Evolutionary conservation across 2,113 vertebrate genomes (phyloP), one percentile per base, ranked within the genome.

Genomic region (Marmota flaviventris): DNA sequence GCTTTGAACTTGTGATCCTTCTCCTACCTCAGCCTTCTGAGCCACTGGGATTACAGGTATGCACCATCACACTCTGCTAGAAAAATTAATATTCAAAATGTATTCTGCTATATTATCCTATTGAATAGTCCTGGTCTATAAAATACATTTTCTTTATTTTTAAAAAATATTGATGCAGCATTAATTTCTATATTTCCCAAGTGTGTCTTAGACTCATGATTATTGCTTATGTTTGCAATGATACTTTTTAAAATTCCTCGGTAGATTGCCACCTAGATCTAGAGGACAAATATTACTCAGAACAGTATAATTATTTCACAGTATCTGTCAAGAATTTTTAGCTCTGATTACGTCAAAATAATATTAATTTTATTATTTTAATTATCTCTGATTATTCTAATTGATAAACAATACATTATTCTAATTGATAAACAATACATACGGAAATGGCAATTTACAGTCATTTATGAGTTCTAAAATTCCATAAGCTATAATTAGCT

Each of bases 281-380:
- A 75, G 24, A 75, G 34, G 8, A 84, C 12, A 75, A 24, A 85
- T 32, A 63, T 45, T 61, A 83, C 42, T 75, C 78, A 37, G 5
- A 85, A 93, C 3, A n/a, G 32, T 29, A 79, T n/a, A 85, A 93
- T 93, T 93, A 65, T 34, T 11, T 79, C 20, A 42, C 27, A 32
- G 2, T 34, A 39, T 93, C 6, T 85, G 75, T 84, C 2, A 84
- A 90, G 18, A 63, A n/a, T 88, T 88, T 72, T 91, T 27, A 89
- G 39, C 32, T 81, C 77, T 70, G 8, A 65, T 78, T 93, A 76
- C 13, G 1, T 93, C 27, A 70, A 76, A 92, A 25, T 39, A 13
- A 76, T 86, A 51, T 73, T 78, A 95, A 58, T 51, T 90, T 20
- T 91, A 69, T 76, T 63, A 87, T 11, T 96, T 93, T 72, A 92